These are phyloP conservation scores for Lepeophtheirus nordmannii DNA, from an alignment of 2,888 invertebrate genomes.

Conservation along the genomic window DNA sequence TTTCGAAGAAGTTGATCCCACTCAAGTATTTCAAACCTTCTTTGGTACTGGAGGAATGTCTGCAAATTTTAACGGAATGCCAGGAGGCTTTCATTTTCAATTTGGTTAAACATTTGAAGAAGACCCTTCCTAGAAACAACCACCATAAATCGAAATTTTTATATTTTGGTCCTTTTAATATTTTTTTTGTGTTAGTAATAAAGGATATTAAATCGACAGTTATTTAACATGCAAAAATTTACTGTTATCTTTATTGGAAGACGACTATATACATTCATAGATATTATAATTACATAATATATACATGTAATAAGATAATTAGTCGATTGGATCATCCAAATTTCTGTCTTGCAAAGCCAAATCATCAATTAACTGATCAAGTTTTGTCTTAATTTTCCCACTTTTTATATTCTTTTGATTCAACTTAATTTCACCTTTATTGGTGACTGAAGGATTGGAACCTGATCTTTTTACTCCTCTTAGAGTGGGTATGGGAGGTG, in stretches of 20 bases:
- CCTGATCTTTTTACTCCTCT: not conserved
- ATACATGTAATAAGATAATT: not conserved
- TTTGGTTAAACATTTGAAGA: conserved; percentile 42
- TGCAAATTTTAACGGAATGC: conserved; percentile 22
- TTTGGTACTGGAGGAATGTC: conserved; percentile 40
- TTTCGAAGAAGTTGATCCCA: conserved; percentile 68
- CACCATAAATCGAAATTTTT: not conserved
- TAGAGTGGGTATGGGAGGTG: conserved; percentile 3
- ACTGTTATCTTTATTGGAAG: not conserved
- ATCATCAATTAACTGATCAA: not conserved
- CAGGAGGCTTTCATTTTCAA: conserved; percentile 43
- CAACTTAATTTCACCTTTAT: not conserved
- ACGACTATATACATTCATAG: not conserved
- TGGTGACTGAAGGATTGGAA: not conserved
- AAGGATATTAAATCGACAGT: not conserved
- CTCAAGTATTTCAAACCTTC: conserved; percentile 68
- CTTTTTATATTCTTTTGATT: not conserved
- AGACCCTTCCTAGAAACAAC: not conserved
- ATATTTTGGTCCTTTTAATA: not conserved
- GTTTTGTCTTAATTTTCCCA: not conserved
- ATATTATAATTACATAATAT: not conserved
- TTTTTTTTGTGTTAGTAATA: not conserved
- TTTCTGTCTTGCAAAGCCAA: not conserved
- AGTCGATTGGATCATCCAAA: not conserved
- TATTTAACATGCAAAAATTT: not conserved